Conservation (phyloP, 2,113 vertebrate genomes). For the Passer montanus region DNA sequence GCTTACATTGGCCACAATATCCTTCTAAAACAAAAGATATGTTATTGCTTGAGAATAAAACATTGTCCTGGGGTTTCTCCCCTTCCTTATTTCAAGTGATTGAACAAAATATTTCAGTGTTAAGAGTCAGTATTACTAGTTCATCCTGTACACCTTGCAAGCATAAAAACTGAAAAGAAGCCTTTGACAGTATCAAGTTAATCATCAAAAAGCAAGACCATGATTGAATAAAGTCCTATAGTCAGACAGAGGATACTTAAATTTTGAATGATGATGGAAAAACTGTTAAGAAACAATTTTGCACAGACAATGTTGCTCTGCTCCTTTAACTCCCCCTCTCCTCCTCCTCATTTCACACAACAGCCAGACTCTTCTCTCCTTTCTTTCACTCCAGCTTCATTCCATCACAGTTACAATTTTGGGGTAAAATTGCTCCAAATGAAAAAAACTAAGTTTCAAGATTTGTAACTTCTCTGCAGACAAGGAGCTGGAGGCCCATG, state of each 20-base stretch:
- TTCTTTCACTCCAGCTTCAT: not conserved
- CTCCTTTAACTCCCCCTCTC: not conserved
- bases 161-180: not conserved
- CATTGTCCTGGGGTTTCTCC: too few relatives aligned
- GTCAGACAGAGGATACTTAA: not conserved
- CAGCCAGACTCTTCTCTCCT: not conserved
- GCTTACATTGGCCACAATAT: not conserved
- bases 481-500: not conserved
- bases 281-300: not conserved
- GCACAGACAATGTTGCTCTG: not conserved
- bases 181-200: not conserved
- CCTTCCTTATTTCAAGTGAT: not conserved
- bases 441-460: not conserved
- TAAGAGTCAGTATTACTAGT: not conserved
- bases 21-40: not conserved
- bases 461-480: not conserved
- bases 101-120: conserved; percentile 23
- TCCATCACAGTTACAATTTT: not conserved
- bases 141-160: not conserved
- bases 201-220: not conserved
- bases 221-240: not conserved
- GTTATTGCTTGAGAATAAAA: not conserved
- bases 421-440: not conserved
- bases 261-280: not conserved
- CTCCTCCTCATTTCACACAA: not conserved